phyloP scores from a whole-genome alignment of 2,113 vertebrate genomes.

The Prinia subflava region DNA sequence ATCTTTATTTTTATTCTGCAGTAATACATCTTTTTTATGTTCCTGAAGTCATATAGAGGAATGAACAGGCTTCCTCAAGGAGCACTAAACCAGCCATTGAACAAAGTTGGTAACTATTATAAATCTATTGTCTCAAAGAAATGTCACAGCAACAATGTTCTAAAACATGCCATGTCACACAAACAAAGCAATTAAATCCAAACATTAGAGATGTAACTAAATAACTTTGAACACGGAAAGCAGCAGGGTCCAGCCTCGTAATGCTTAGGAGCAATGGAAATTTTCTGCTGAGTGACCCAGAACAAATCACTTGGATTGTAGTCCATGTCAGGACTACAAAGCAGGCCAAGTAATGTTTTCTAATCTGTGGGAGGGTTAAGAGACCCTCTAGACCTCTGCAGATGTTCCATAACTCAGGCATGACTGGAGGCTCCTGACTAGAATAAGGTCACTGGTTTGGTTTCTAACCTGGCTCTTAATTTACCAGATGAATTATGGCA shows the following conservation, averaged over 20 bases:
- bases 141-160: not conserved
- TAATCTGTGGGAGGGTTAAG: not conserved
- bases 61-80: not conserved
- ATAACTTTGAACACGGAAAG: not conserved
- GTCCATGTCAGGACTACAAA: not conserved
- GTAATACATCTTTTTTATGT: not conserved
- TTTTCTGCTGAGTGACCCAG: not conserved
- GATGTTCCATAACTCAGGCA: not conserved
- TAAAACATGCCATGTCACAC: not conserved
- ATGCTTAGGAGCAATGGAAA: not conserved
- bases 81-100: not conserved
- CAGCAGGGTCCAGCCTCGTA: not conserved
- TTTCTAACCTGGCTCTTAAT: not conserved
- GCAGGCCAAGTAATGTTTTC: not conserved
- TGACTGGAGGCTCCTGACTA: not conserved
- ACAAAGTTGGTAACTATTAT: not conserved
- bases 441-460: not conserved
- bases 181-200: not conserved
- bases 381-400: not conserved
- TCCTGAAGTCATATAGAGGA: not conserved
- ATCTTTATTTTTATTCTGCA: slow-evolving; percentile 28
- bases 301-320: not conserved
- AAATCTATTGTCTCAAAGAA: not conserved
- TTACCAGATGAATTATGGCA: not conserved
- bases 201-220: not conserved